Evolutionary conservation across 1,140 invertebrate genomes (phyloP).

Genomic region (Ceratoteleas bidentatus): DNA sequence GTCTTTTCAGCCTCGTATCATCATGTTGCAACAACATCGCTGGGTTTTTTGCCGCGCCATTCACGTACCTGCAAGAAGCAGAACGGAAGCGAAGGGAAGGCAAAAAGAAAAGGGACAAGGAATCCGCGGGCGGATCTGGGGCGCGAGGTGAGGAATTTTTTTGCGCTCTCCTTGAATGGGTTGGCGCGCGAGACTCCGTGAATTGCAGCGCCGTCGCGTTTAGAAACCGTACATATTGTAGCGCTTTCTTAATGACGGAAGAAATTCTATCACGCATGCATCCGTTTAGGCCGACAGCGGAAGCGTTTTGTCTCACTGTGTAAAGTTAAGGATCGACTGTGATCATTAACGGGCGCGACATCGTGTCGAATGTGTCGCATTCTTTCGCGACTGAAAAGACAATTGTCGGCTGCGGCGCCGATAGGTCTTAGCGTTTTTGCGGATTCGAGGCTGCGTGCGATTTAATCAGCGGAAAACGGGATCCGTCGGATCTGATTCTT

Average conservation of each 20-base stretch:
- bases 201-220: constrained; percentile 66
- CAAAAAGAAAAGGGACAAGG: constrained; percentile 67
- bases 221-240: constrained; percentile 78
- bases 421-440: constrained; percentile 48
- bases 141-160: constrained; percentile 72
- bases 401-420: constrained; percentile 33
- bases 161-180: constrained; percentile 74
- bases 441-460: constrained; percentile 2
- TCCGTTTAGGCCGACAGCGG: constrained; percentile 77
- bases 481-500: no score
- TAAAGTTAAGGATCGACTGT: constrained; percentile 67
- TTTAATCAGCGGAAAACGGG: constrained; percentile 33
- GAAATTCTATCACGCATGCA: constrained; percentile 79
- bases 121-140: constrained; percentile 69
- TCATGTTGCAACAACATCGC: constrained; percentile 48
- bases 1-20: constrained; percentile 43
- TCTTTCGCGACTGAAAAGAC: constrained; percentile 47
- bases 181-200: constrained; percentile 45
- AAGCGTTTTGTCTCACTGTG: constrained; percentile 74
- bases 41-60: constrained; percentile 37
- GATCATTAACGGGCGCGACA: constrained; percentile 70
- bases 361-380: constrained; percentile 64
- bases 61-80: constrained; percentile 58
- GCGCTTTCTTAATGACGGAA: constrained; percentile 81
- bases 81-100: constrained; percentile 52